These are phyloP conservation scores for Monochamus saltuarius DNA, from an alignment of 1,140 invertebrate species.

Conservation along the genomic window DNA sequence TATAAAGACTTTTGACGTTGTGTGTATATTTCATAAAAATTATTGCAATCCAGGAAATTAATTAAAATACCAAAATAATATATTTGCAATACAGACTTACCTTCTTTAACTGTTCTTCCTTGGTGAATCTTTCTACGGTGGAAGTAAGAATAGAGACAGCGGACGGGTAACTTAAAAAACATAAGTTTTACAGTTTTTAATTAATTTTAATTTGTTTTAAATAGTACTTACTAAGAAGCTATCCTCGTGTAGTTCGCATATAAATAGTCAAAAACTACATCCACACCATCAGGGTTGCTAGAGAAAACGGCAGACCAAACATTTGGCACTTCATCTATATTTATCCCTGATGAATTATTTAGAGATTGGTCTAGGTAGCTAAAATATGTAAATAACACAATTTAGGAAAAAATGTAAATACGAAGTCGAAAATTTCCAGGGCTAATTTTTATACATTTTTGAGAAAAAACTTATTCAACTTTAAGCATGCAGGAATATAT, in stretches of 20 bases:
- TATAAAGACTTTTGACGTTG: no score
- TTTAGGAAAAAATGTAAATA: no score
- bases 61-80: no score
- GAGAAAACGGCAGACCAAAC: conserved; percentile 52
- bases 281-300: conserved; percentile 50
- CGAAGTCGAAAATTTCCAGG: no score
- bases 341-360: conserved; percentile 49
- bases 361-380: conserved; percentile 46
- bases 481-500: no score
- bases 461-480: no score
- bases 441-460: no score
- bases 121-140: neutral
- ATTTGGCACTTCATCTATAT: conserved; percentile 51
- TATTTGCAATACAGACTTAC: neutral
- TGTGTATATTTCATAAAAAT: no score
- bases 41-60: no score
- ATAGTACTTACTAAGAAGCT: conserved; percentile 4
- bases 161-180: conserved; percentile 1
- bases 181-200: neutral
- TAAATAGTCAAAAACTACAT: conserved; percentile 55
- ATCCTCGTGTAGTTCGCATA: conserved; percentile 20
- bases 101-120: neutral
- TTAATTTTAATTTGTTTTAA: neutral
- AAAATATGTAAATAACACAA: conserved; percentile 21
- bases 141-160: neutral